phyloP scores from a whole-genome alignment of 2,888 invertebrate genomes.

The Coelogynopora nodosa region DNA sequence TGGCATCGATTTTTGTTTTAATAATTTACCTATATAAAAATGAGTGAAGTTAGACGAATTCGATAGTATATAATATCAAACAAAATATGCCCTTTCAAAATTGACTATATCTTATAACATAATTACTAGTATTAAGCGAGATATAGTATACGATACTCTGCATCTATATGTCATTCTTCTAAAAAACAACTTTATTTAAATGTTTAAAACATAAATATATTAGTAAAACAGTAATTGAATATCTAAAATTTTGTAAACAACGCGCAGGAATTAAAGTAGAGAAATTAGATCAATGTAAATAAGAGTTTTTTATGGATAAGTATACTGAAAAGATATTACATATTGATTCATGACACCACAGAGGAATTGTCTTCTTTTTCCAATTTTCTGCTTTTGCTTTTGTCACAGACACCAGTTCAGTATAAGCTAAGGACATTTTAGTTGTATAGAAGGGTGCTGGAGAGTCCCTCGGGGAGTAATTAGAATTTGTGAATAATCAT shows the following conservation, averaged over 20 bases:
- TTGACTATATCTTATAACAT: neutral
- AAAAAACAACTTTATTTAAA: neutral
- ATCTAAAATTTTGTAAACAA: neutral
- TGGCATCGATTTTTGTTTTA: neutral
- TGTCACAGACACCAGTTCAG: neutral
- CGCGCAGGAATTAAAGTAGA: neutral
- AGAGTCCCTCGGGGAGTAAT: neutral
- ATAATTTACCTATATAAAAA: neutral
- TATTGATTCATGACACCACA: neutral
- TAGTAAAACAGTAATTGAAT: neutral
- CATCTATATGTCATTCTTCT: neutral
- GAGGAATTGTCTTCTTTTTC: neutral
- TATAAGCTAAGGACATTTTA: neutral
- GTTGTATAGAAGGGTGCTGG: neutral
- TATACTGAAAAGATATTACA: neutral
- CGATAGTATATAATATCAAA: neutral
- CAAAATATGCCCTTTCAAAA: neutral
- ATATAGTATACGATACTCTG: neutral
- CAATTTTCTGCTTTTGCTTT: neutral
- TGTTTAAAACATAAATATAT: neutral
- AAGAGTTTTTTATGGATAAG: neutral
- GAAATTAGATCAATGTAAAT: neutral
- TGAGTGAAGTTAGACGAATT: neutral
- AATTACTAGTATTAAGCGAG: slow-evolving; percentile 1
- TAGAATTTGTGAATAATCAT: neutral